These are phyloP conservation scores for Enteromius mattozi DNA, from an alignment of 2,797 vertebrate genomes.

Conservation along the genomic window DNA sequence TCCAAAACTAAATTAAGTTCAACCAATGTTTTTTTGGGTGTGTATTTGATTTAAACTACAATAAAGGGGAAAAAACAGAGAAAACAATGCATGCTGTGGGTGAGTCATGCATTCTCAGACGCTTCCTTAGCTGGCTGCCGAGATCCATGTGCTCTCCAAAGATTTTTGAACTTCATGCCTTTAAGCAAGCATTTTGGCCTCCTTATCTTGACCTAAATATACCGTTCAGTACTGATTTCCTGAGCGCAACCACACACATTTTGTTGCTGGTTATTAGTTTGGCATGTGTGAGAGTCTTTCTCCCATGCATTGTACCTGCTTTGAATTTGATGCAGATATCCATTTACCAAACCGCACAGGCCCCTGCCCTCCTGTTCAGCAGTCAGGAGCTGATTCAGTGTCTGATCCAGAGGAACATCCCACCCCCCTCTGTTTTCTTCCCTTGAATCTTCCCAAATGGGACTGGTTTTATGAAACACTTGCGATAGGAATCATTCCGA, in stretches of 20 bases:
- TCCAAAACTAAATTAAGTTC: not conserved
- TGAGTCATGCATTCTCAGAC: conserved; percentile 43
- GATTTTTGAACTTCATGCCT: conserved; percentile 56
- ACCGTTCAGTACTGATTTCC: conserved; percentile 63
- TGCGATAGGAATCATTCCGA: conserved; percentile 31
- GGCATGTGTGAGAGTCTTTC: conserved; percentile 57
- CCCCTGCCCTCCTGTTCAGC: conserved; percentile 58
- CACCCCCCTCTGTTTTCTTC: conserved; percentile 24
- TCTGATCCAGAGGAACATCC: conserved; percentile 66
- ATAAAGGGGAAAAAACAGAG: not conserved
- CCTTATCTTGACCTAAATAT: conserved; percentile 58
- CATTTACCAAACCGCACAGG: conserved; percentile 69
- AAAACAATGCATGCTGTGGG: conserved; percentile 32
- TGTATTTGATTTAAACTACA: conserved; percentile 33
- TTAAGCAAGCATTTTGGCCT: conserved; percentile 43
- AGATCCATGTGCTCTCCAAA: conserved; percentile 48
- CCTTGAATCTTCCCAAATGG: conserved; percentile 20
- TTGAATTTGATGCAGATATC: conserved; percentile 71
- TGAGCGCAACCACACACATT: conserved; percentile 60
- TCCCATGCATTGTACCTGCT: conserved; percentile 63
- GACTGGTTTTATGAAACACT: conserved; percentile 46
- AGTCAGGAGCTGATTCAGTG: conserved; percentile 62
- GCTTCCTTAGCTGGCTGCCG: conserved; percentile 29
- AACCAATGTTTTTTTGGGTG: not conserved
- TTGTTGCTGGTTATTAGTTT: conserved; percentile 61